Evolutionary conservation across 2,797 vertebrate genomes (phyloP).

Genomic region (Acestrorhynchus altus): DNA sequence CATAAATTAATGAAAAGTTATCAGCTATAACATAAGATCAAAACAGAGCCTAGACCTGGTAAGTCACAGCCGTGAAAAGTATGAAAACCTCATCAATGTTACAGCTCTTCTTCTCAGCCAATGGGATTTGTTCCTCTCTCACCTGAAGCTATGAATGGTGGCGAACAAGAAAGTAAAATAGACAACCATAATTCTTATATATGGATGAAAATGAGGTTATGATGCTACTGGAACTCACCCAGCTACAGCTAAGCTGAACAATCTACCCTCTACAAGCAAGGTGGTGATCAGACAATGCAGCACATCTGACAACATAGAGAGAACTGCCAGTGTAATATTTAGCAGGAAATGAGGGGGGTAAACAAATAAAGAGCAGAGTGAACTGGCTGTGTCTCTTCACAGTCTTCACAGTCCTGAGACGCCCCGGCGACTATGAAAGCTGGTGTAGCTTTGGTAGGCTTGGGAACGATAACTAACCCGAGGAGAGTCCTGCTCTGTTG

Average conservation of each 20-base stretch:
- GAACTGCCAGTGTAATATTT: background rate
- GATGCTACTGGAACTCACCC: background rate
- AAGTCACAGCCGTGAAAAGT: background rate
- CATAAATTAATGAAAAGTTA: background rate
- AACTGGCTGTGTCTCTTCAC: background rate
- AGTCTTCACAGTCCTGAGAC: slow-evolving; percentile 30
- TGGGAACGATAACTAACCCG: slow-evolving; percentile 81
- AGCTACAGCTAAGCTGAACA: background rate
- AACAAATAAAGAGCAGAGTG: background rate
- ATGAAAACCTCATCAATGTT: background rate
- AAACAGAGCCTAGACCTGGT: too few species aligned
- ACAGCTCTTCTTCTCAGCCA: background rate
- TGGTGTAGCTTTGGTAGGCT: slow-evolving; percentile 85
- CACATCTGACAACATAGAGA: background rate
- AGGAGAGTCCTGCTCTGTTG: slow-evolving; percentile 92
- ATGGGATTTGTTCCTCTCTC: too few species aligned
- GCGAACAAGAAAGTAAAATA: background rate
- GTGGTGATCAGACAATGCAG: background rate
- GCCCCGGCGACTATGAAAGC: slow-evolving; percentile 52
- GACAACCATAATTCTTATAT: background rate
- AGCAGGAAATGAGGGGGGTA: background rate
- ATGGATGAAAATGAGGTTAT: background rate
- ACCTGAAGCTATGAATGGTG: background rate
- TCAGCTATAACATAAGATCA: too few species aligned
- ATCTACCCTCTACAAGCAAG: background rate